Conservation (phyloP, 2,113 vertebrate genomes). For the Trogon surrucura region DNA sequence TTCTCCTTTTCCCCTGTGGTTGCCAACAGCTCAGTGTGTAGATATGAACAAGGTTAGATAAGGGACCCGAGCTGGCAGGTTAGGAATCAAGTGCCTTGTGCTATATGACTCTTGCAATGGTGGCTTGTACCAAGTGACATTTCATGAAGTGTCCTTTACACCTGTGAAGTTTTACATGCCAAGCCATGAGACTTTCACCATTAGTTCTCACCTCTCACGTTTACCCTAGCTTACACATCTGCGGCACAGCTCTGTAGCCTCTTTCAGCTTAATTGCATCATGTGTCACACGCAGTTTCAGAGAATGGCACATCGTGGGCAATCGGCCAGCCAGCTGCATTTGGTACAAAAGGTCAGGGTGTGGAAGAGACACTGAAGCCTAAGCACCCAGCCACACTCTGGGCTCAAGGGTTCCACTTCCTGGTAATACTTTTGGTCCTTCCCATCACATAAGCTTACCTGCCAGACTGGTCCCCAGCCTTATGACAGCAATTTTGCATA, state of each 20-base stretch:
- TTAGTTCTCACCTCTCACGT: background rate
- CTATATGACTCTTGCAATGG: background rate
- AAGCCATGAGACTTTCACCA: background rate
- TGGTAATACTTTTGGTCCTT: background rate
- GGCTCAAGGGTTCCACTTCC: background rate
- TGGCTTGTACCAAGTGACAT: background rate
- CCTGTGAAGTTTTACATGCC: background rate
- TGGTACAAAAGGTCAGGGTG: background rate
- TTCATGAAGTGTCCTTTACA: background rate
- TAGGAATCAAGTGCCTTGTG: background rate
- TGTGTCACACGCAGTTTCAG: background rate
- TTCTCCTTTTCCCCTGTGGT: background rate
- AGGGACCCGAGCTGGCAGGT: background rate
- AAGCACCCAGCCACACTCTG: background rate
- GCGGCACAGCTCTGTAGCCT: background rate
- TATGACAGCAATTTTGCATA: background rate
- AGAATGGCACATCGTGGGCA: background rate
- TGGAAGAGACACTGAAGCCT: background rate
- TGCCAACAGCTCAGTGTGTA: background rate
- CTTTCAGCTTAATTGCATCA: background rate
- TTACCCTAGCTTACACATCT: background rate
- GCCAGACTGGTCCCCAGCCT: background rate
- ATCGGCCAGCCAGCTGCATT: background rate
- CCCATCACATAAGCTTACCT: background rate
- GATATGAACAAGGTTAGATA: background rate